These are phyloP conservation scores for Leptopilina drosophilae DNA, from an alignment of 2,888 invertebrate genomes.

Conservation along the genomic window DNA sequence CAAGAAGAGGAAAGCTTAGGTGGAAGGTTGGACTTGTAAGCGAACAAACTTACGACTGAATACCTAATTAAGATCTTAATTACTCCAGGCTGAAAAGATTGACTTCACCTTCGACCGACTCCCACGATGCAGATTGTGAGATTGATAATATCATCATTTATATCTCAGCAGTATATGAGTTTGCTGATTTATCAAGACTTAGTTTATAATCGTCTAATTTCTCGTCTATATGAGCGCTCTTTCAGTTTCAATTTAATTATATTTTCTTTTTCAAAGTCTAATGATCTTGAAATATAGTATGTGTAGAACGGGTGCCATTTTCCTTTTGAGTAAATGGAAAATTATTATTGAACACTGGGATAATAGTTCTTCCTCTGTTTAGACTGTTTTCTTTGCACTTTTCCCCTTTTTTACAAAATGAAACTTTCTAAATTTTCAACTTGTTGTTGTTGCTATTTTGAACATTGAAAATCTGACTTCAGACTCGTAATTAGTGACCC, in stretches of 20 bases:
- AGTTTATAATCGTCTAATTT: slow-evolving; percentile 41
- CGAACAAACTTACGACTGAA: slow-evolving; percentile 62
- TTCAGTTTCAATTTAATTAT: not conserved
- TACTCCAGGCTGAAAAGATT: slow-evolving; percentile 62
- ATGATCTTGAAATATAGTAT: not conserved
- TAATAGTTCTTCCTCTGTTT: too few relatives aligned
- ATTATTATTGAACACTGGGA: too few relatives aligned
- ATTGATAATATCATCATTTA: slow-evolving; percentile 70
- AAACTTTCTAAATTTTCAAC: too few relatives aligned
- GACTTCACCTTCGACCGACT: slow-evolving; percentile 69
- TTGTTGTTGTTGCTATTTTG: too few relatives aligned
- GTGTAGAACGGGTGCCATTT: too few relatives aligned
- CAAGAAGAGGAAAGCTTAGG: slow-evolving; percentile 51
- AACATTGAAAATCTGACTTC: too few relatives aligned
- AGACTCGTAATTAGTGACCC: too few relatives aligned
- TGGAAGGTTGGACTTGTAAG: slow-evolving; percentile 54
- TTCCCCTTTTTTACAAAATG: too few relatives aligned
- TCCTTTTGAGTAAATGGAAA: too few relatives aligned
- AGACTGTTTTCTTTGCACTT: too few relatives aligned
- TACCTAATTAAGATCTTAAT: slow-evolving; percentile 74
- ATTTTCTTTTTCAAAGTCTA: not conserved
- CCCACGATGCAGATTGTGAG: slow-evolving; percentile 70
- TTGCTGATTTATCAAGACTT: slow-evolving; percentile 57
- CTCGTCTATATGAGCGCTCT: not conserved
- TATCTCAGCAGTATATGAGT: slow-evolving; percentile 61